Percentiles rank a stretch among this genome's conserved stretches.
Evolutionary conservation across 2,888 invertebrate species (phyloP).

Genomic region (Pseudoips prasinana): DNA sequence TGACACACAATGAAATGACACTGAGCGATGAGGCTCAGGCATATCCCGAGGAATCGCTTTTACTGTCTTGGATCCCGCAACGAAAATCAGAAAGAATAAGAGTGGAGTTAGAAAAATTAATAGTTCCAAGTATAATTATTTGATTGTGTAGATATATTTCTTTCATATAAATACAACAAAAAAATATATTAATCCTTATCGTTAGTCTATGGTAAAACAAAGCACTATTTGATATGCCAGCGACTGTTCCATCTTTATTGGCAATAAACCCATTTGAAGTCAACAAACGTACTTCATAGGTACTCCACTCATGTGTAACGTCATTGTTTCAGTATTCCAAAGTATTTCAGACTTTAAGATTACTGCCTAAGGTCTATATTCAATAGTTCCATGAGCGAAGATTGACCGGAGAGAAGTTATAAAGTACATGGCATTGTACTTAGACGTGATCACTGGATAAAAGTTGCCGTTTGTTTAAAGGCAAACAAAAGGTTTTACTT

Average conservation of each 20-base stretch:
- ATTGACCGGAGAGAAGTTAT: constrained; percentile 17
- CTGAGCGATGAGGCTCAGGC: too few species aligned
- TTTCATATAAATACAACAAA: too few species aligned
- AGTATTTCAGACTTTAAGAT: constrained; percentile 4
- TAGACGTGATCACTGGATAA: constrained; percentile 36
- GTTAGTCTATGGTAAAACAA: constrained; percentile 21
- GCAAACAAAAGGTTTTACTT: too few species aligned
- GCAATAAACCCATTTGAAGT: constrained; percentile 54
- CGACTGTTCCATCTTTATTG: constrained; percentile 40
- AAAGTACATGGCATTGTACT: constrained; percentile 36
- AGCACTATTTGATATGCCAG: constrained; percentile 43
- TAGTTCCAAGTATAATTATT: too few species aligned
- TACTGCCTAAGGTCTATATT: constrained; percentile 14
- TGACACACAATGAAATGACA: too few species aligned
- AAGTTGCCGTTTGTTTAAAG: constrained; percentile 25
- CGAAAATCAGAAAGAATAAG: too few species aligned
- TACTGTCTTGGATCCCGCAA: too few species aligned
- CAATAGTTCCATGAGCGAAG: constrained; percentile 17
- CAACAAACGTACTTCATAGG: constrained; percentile 41
- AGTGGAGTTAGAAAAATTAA: too few species aligned
- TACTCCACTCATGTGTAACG: constrained; percentile 33
- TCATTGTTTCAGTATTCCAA: constrained; percentile 28
- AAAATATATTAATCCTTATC: too few species aligned
- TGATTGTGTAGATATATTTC: too few species aligned
- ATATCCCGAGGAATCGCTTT: too few species aligned